Conservation (phyloP, 2,113 vertebrate species). For the Clarias macrocephalus region DNA sequence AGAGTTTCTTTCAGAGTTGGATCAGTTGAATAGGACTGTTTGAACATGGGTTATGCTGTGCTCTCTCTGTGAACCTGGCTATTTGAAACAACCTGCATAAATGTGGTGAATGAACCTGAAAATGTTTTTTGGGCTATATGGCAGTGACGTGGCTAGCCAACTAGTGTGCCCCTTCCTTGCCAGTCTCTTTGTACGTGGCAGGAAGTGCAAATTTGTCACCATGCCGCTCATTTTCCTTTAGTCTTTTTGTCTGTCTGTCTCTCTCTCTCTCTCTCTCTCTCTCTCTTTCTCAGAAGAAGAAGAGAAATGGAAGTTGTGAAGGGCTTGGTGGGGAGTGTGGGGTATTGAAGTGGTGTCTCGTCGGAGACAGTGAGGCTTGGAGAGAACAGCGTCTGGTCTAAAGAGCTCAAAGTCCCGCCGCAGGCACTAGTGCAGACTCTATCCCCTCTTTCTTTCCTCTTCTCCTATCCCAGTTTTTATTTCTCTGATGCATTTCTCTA, state of each 20-base stretch:
- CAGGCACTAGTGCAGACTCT: slow-evolving; percentile 4
- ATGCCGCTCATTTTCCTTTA: slow-evolving; percentile 1
- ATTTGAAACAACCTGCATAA: slow-evolving; percentile 10
- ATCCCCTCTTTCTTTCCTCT: slow-evolving; percentile 13
- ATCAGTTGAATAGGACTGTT: slow-evolving; percentile 14
- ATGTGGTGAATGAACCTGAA: slow-evolving; percentile 24
- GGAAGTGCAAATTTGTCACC: slow-evolving; percentile 29
- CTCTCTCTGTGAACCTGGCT: slow-evolving; percentile 1
- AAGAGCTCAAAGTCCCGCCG: slow-evolving; percentile 28
- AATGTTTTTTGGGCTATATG: slow-evolving; percentile 25
- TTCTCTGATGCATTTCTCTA: slow-evolving; percentile 29
- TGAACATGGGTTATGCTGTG: slow-evolving; percentile 16
- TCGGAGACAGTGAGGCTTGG: slow-evolving; percentile 2
- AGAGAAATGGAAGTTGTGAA: slow-evolving; percentile 8
- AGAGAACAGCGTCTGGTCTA: slow-evolving; percentile 31
- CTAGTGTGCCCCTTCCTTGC: background rate
- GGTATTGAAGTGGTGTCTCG: slow-evolving; percentile 33
- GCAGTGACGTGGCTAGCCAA: slow-evolving; percentile 9
- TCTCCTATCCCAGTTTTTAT: background rate
- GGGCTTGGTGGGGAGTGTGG: slow-evolving; percentile 18
- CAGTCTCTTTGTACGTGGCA: slow-evolving; percentile 46
- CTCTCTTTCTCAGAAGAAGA: slow-evolving; percentile 4
- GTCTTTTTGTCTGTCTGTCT: background rate
- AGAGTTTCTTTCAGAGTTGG: background rate
- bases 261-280: background rate